A percentile compares a stretch with the other conserved stretches of the same genome.
Conservation (phyloP, 2,113 vertebrate species). For the Myotis lucifugus region DNA sequence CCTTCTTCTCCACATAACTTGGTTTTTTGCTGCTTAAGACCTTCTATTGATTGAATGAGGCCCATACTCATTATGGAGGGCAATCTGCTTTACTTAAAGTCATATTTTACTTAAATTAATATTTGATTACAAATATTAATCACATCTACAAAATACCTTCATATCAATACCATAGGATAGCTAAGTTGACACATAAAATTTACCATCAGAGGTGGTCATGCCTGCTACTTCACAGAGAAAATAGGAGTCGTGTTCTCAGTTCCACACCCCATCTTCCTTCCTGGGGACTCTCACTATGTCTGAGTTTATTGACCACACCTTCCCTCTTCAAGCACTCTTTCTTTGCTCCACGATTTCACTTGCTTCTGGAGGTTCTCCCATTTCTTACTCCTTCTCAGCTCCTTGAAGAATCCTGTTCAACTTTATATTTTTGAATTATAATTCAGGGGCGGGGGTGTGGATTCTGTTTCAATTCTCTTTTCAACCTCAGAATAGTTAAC, state of each 20-base stretch:
- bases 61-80: background rate
- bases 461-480: background rate
- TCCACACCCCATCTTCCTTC: background rate
- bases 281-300: background rate
- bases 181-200: background rate
- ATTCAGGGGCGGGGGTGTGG: no score
- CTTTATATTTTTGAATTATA: background rate
- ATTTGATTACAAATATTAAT: background rate
- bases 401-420: background rate
- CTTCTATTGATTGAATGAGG: background rate
- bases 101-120: no score
- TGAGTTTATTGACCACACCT: background rate
- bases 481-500: background rate
- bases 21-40: background rate
- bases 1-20: background rate
- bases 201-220: background rate
- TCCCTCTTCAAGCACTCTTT: background rate
- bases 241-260: background rate
- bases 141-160: background rate
- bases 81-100: background rate
- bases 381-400: background rate
- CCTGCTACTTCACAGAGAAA: background rate
- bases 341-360: background rate
- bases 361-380: background rate
- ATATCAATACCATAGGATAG: background rate